Conservation (phyloP, 2,113 vertebrate genomes). For the Xiphophorus hellerii region DNA sequence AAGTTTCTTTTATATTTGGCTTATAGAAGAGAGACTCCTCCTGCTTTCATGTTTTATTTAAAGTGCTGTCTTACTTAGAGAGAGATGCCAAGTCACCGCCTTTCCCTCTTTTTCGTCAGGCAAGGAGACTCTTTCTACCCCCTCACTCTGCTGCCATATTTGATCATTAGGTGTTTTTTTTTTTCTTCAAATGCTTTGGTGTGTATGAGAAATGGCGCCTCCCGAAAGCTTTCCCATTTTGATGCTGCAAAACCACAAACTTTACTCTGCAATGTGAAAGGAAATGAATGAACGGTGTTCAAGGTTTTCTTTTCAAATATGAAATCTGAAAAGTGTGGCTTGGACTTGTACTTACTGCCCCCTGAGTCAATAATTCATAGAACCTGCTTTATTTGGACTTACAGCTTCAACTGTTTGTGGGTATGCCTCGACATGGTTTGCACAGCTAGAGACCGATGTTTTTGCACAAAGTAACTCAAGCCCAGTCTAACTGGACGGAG, state of each 20-base stretch:
- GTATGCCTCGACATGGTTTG: too few species aligned
- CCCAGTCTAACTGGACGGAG: too few species aligned
- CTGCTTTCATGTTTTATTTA: conserved; percentile 78
- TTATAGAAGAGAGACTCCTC: conserved; percentile 54
- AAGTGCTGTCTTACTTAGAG: conserved; percentile 61
- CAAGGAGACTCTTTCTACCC: not conserved
- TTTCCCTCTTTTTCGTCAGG: not conserved
- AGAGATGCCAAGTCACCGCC: conserved; percentile 65
- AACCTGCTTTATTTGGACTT: not conserved
- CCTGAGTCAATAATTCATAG: not conserved
- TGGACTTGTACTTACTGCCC: not conserved
- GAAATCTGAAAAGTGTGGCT: not conserved
- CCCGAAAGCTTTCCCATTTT: not conserved
- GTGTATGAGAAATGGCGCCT: not conserved
- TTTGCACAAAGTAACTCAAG: too few species aligned
- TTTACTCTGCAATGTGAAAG: not conserved
- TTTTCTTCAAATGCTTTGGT: not conserved
- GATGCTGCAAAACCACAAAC: not conserved
- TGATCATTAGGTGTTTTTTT: conserved; percentile 38
- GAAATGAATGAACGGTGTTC: not conserved
- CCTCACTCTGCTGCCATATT: conserved; percentile 26
- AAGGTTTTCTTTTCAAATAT: not conserved
- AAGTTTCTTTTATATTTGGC: conserved; percentile 41
- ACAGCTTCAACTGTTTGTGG: too few species aligned
- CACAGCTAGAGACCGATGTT: too few species aligned